A percentile compares a stretch with the other conserved stretches of the same genome.
These are phyloP conservation scores for Dryomyza anilis DNA, from an alignment of 2,888 invertebrate species.

Conservation along the genomic window DNA sequence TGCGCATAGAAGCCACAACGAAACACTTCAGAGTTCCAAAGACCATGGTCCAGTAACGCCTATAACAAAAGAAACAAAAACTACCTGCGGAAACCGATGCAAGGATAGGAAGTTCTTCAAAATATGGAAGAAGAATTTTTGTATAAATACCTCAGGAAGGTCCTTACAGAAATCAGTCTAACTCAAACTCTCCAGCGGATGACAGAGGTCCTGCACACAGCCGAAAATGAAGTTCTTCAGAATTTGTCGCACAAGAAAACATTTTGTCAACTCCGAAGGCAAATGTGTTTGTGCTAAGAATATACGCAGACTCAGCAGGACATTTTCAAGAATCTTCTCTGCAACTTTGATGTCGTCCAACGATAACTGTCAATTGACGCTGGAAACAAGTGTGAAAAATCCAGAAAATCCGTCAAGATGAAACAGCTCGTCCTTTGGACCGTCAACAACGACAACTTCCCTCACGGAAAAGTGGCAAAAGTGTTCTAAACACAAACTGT, in stretches of 20 bases:
- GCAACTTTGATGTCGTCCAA: neutral
- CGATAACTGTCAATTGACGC: neutral
- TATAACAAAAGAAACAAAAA: neutral
- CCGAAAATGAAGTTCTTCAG: neutral
- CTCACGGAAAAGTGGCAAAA: neutral
- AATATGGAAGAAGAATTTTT: neutral
- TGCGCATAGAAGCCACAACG: neutral
- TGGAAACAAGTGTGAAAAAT: neutral
- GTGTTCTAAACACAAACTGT: neutral
- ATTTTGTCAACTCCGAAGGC: neutral
- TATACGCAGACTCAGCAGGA: neutral
- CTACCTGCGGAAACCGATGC: neutral
- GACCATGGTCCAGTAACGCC: neutral
- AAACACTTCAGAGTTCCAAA: neutral
- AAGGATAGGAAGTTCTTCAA: neutral
- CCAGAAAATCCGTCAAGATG: neutral
- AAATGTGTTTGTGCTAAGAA: neutral
- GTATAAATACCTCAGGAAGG: constrained; percentile 29
- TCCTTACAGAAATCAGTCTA: constrained; percentile 30
- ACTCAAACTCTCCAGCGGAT: constrained; percentile 19
- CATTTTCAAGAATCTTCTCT: neutral
- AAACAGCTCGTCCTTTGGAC: no score
- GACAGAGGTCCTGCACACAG: neutral
- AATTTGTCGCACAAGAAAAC: neutral
- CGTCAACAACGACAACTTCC: neutral